phyloP scores from a whole-genome alignment of 23 tunicate genomes.

The Ciona savignyi region DNA sequence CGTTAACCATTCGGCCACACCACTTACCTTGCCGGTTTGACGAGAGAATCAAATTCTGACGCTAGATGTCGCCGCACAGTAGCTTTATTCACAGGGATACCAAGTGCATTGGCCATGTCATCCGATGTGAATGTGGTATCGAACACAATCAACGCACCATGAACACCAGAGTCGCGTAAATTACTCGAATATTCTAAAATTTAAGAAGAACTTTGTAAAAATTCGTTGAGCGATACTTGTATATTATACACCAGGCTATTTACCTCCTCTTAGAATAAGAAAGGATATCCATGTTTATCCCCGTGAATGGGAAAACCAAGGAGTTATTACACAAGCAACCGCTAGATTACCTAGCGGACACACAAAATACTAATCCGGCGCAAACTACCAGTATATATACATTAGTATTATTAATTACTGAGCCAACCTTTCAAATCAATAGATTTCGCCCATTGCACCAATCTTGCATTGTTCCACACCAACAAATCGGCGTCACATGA shows the following conservation, averaged over 20 bases:
- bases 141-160: slow-evolving; percentile 65
- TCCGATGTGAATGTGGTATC: slow-evolving; percentile 50
- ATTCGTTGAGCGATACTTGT: too few species aligned
- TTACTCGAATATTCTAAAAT: slow-evolving; percentile 61
- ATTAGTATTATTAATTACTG: too few species aligned
- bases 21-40: slow-evolving; percentile 50
- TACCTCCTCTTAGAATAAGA: too few species aligned
- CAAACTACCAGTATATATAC: too few species aligned
- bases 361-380: too few species aligned
- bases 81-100: slow-evolving; percentile 76
- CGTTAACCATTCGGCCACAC: too few species aligned
- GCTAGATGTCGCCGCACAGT: slow-evolving; percentile 78
- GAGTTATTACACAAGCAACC: too few species aligned
- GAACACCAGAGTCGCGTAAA: slow-evolving; percentile 69
- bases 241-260: too few species aligned
- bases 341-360: too few species aligned
- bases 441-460: slow-evolving; percentile 81
- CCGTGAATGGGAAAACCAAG: too few species aligned
- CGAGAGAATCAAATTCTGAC: slow-evolving; percentile 79
- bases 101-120: slow-evolving; percentile 65
- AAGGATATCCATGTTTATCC: too few species aligned
- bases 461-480: slow-evolving; percentile 64
- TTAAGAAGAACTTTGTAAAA: too few species aligned
- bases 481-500: slow-evolving; percentile 47
- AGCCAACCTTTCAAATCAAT: slow-evolving; percentile 68